Conservation (phyloP, 1,140 invertebrate species). For the Adelges cooleyi region DNA sequence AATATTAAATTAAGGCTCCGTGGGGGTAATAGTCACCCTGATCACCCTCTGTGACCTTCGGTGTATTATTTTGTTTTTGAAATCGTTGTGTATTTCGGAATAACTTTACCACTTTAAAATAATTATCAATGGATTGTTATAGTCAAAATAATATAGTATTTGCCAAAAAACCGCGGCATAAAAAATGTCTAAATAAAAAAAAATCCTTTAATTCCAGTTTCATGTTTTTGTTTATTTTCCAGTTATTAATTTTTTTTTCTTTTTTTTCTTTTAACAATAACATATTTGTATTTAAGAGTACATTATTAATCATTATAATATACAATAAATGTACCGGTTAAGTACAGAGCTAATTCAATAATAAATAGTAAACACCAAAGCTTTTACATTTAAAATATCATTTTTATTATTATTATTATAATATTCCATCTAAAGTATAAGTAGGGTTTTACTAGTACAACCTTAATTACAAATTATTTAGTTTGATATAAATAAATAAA, state of each 20-base stretch:
- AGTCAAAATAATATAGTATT: too few species aligned
- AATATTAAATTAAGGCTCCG: too few species aligned
- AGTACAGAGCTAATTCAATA: slow-evolving; percentile 11
- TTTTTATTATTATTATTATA: background rate
- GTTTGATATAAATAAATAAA: background rate
- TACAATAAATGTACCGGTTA: background rate
- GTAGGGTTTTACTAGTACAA: slow-evolving; percentile 3
- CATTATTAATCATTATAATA: background rate
- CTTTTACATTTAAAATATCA: slow-evolving; percentile 4
- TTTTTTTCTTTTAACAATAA: background rate
- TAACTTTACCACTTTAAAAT: too few species aligned
- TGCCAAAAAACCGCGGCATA: too few species aligned
- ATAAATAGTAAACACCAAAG: too few species aligned
- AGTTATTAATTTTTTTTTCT: background rate
- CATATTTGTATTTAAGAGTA: background rate
- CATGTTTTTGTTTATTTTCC: slow-evolving; percentile 1
- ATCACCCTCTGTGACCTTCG: too few species aligned
- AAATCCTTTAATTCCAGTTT: too few species aligned
- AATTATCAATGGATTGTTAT: too few species aligned
- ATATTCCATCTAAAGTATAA: background rate
- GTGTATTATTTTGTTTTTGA: too few species aligned
- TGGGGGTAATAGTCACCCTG: too few species aligned
- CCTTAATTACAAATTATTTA: slow-evolving; percentile 3
- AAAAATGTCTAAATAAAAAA: too few species aligned
- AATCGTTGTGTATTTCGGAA: too few species aligned